Evolutionary conservation across 1,140 invertebrate species (phyloP), one percentile per base, ranked within the genome.

Genomic region (Diachasmimorpha longicaudata): DNA sequence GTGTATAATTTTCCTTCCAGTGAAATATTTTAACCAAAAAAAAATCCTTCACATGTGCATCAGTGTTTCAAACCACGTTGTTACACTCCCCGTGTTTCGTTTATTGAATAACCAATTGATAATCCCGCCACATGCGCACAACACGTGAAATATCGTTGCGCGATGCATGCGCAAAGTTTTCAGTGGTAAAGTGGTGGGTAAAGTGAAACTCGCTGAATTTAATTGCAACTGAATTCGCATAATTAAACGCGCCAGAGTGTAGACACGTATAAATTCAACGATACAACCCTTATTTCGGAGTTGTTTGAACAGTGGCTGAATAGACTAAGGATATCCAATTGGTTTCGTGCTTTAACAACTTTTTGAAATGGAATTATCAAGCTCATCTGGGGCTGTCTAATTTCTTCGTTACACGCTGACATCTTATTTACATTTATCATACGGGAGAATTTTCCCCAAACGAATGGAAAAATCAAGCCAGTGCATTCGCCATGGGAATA

Each of bases 121-220:
- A 39, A 68, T 68, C 66, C 31, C 66, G 66, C 66, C 66, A 68
- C 58, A 68, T 68, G 66, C 66, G 66, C 66, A 37, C n/a, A 36
- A 68, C n/a, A 37, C 31, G 6, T n/a, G 0, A 9, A 37, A 68
- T 37, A 37, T 39, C 5, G 66, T 68, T 52, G 31, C 66, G 66
- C 31, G 31, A 68, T 68, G 31, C n/a, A 31, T 68, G 36, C 66
- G 36, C 66, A 37, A 68, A 37, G 66, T 68, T 68, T 68, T 68
- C 19, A 36, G 66, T 68, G 66, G 11, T 37, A 66, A 58, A 58
- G 31, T 31, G 31, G 58, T 66, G 58, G 58, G 21, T 63, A 25
- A 63, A 63, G 19, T 23, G 19, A 63, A 63, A 25, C 58, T 25
- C 21, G 19, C 5, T 23, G 23, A 63, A 63, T 63, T 63, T 63